phyloP scores from a whole-genome alignment of 2,888 invertebrate genomes.

The Drosophila nr. medialis region DNA sequence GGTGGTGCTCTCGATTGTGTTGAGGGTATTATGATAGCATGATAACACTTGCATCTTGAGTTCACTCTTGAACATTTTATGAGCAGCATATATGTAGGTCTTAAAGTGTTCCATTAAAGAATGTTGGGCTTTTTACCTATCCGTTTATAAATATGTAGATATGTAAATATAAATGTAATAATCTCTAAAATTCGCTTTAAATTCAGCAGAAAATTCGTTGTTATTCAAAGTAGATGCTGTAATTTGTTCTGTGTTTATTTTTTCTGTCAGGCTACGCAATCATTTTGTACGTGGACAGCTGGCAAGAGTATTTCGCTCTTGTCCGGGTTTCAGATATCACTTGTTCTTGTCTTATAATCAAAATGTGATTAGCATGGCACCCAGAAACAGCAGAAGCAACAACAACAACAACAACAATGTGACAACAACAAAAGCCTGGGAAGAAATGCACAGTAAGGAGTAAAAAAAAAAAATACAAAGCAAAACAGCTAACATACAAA shows the following conservation, averaged over 20 bases:
- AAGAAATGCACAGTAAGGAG: slow-evolving; percentile 51
- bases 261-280: not conserved
- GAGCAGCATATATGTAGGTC: not conserved
- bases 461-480: slow-evolving; percentile 14
- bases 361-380: slow-evolving; percentile 77
- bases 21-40: slow-evolving; percentile 42
- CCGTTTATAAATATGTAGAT: not conserved
- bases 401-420: slow-evolving; percentile 40
- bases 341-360: slow-evolving; percentile 67
- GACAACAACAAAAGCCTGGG: slow-evolving; percentile 55
- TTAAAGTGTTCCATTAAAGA: not conserved
- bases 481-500: slow-evolving; percentile 73
- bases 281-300: slow-evolving; percentile 8
- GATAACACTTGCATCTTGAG: slow-evolving; percentile 27
- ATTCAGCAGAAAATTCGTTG: not conserved
- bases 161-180: not conserved
- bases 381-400: slow-evolving; percentile 36
- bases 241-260: slow-evolving; percentile 2
- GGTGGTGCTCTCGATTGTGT: slow-evolving; percentile 46
- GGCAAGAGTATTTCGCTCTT: slow-evolving; percentile 36
- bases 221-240: not conserved
- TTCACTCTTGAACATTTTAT: slow-evolving; percentile 3
- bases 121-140: not conserved
- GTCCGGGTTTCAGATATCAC: slow-evolving; percentile 24
- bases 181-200: not conserved